phyloP scores from a whole-genome alignment of 2,888 invertebrate genomes.

The Conistra vaccinii region DNA sequence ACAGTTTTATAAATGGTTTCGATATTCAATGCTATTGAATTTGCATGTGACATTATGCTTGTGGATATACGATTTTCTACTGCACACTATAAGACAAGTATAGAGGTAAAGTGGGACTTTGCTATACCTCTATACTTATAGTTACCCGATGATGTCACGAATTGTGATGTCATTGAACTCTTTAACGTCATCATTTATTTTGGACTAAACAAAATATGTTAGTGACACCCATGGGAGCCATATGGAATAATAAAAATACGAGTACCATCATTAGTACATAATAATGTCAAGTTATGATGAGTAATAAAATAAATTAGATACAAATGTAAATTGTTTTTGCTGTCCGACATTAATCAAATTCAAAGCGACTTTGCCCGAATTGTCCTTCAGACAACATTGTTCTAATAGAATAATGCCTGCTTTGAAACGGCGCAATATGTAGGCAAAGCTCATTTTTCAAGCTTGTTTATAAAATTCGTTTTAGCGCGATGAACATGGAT shows the following conservation, averaged over 20 bases:
- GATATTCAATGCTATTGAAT: slow-evolving; percentile 34
- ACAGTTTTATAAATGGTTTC: slow-evolving; percentile 29
- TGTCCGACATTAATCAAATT: slow-evolving; percentile 33
- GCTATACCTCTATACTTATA: slow-evolving; percentile 9
- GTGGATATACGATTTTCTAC: slow-evolving; percentile 34
- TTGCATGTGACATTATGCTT: slow-evolving; percentile 34
- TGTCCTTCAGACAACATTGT: slow-evolving; percentile 38
- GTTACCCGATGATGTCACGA: slow-evolving; percentile 72
- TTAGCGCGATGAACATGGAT: neutral
- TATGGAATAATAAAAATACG: slow-evolving; percentile 24
- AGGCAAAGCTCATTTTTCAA: neutral
- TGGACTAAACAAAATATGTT: slow-evolving; percentile 47
- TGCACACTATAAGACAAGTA: too few species aligned
- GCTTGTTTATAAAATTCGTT: neutral
- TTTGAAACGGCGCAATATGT: slow-evolving; percentile 2
- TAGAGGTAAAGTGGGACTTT: too few species aligned
- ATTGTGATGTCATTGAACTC: slow-evolving; percentile 72
- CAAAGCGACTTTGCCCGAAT: slow-evolving; percentile 11
- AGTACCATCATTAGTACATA: slow-evolving; percentile 1
- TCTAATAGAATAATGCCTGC: neutral
- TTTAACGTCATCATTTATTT: slow-evolving; percentile 66
- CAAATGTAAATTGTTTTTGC: slow-evolving; percentile 31
- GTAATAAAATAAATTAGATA: slow-evolving; percentile 48
- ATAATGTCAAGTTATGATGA: slow-evolving; percentile 28
- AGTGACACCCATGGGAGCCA: slow-evolving; percentile 25